Percentiles rank a stretch among this genome's conserved stretches.
These are phyloP conservation scores for Metalampra italica DNA, from an alignment of 2,888 invertebrate genomes.

Conservation along the genomic window DNA sequence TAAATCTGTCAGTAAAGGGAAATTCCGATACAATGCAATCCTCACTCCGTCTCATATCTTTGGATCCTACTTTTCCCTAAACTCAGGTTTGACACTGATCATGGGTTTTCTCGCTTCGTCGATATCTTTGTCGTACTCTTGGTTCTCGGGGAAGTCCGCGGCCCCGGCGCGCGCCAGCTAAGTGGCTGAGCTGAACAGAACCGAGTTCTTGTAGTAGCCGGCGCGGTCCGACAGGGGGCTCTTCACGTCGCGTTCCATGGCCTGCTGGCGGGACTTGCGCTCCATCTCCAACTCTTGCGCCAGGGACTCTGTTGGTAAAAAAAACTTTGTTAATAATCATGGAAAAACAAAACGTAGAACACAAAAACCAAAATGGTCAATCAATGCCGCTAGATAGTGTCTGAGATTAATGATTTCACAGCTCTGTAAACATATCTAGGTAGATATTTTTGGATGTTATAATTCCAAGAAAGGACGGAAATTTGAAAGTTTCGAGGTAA, in stretches of 20 bases:
- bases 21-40: conserved; percentile 6
- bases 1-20: conserved; percentile 3
- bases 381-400: too few species aligned
- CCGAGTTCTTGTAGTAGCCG: conserved; percentile 93
- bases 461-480: too few species aligned
- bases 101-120: conserved; percentile 70
- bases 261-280: conserved; percentile 89
- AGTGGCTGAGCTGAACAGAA: conserved; percentile 93
- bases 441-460: too few species aligned
- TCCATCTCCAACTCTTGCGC: conserved; percentile 93
- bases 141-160: conserved; percentile 56
- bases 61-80: conserved; percentile 68
- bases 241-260: conserved; percentile 90
- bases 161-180: conserved; percentile 73
- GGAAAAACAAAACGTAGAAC: too few species aligned
- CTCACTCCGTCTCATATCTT: conserved; percentile 24
- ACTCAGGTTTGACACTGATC: conserved; percentile 77
- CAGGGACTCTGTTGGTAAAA: conserved; percentile 85
- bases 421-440: neutral
- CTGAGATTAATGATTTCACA: neutral
- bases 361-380: too few species aligned
- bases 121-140: conserved; percentile 52
- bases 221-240: conserved; percentile 90
- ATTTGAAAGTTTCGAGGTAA: too few species aligned
- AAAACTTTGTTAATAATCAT: neutral